Base-by-base conservation (phyloP, 1,140 invertebrate genomes). In the Zaprionus davidi region DNA sequence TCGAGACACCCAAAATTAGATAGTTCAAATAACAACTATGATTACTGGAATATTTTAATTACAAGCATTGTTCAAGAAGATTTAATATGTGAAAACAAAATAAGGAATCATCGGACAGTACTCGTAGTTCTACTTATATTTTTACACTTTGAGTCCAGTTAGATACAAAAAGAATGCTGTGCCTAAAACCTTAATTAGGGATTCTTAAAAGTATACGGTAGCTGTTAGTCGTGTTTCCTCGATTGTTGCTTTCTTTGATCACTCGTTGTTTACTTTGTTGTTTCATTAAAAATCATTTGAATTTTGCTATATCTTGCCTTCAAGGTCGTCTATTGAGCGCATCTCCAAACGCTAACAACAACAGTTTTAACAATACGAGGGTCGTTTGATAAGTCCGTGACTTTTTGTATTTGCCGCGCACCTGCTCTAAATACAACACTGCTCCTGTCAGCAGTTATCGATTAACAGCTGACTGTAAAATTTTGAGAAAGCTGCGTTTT, bases 231-330 rank as follows among this genome's bases (percentile, higher is more conserved):
- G n/a, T 17, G n/a, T n/a, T 7, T 17, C 0, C n/a, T 7, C n/a
- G n/a, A 3, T 7, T 46, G 2, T 82, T 62, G 51, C 38, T 57
- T 78, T 70, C 66, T 66, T 78, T 72, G 63, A 72, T 72, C 0
- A 57, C 53, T 73, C 76, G 86, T 87, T 87, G 79, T 86, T 87
- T 82, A 82, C 70, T 72, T 80, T 86, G 78, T 82, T 86, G 78
- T 67, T 72, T 59, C 68, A 87, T 87, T 87, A 86, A 82, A 86
- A 66, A 82, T 79, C 83, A 67, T 73, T 82, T 64, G 79, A 81
- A 76, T 69, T 71, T 28, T 71, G 63, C 65, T 55, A 51, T 63
- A 62, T 64, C 81, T 65, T 63, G 53, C 53, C 66, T 65, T 79
- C 81, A 83, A 83, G 81, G 81, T 83, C 81, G 60, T 53, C 24